A percentile compares a stretch with the other conserved stretches of the same genome.
These are phyloP conservation scores for Napeogenes inachia DNA, from an alignment of 2,888 invertebrate species.

Conservation along the genomic window DNA sequence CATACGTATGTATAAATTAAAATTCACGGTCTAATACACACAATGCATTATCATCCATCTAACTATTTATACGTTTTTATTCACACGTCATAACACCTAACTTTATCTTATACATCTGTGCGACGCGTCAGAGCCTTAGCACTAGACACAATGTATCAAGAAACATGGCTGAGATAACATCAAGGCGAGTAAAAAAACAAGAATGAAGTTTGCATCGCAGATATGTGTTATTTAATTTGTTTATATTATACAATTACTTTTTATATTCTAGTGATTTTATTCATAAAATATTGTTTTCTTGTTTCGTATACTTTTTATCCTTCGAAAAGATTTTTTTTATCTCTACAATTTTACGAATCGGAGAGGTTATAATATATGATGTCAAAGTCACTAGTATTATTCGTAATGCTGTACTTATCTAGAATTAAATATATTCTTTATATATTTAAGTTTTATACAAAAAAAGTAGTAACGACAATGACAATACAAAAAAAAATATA, in stretches of 20 bases:
- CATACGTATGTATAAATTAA: slow-evolving; percentile 9
- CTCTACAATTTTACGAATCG: too few relatives aligned
- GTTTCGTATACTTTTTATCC: too few relatives aligned
- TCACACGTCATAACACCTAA: slow-evolving; percentile 61
- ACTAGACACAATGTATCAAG: slow-evolving; percentile 47
- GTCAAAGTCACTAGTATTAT: too few relatives aligned
- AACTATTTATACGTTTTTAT: slow-evolving; percentile 37
- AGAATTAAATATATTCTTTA: too few relatives aligned
- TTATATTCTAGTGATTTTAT: not conserved
- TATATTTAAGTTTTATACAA: too few relatives aligned
- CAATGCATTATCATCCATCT: slow-evolving; percentile 23
- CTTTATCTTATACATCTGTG: slow-evolving; percentile 53
- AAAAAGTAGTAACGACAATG: too few relatives aligned
- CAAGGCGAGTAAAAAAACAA: slow-evolving; percentile 30
- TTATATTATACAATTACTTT: not conserved
- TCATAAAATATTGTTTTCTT: not conserved
- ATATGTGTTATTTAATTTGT: slow-evolving; percentile 23
- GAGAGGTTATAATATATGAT: too few relatives aligned
- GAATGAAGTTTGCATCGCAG: slow-evolving; percentile 36
- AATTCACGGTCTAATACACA: slow-evolving; percentile 24
- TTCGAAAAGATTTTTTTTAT: too few relatives aligned
- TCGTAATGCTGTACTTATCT: too few relatives aligned
- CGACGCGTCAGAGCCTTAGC: slow-evolving; percentile 47
- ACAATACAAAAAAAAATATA: slow-evolving; percentile 3
- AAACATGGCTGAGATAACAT: slow-evolving; percentile 45